Conservation (phyloP, 2,113 vertebrate species). For the Sigmodon hispidus region DNA sequence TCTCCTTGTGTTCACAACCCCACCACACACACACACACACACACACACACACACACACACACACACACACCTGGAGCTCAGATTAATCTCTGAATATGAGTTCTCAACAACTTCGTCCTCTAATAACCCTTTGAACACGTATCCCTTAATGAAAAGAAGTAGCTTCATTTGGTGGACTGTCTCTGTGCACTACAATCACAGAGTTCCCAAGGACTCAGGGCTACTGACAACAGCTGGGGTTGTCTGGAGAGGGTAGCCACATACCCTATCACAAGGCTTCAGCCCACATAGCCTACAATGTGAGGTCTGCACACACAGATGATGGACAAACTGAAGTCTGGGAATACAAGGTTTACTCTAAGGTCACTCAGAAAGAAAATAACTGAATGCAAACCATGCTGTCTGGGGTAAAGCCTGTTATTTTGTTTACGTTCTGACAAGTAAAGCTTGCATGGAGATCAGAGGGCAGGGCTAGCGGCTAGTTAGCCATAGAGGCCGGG, state of each 20-base stretch:
- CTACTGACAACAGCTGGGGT: too few relatives aligned
- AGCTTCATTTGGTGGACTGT: accelerated
- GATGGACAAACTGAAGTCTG: neutral
- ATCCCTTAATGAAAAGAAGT: neutral
- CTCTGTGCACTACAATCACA: neutral
- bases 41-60: too few relatives aligned
- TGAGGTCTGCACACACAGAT: accelerated
- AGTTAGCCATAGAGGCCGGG: too few relatives aligned
- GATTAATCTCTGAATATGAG: accelerated
- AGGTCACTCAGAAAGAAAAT: neutral
- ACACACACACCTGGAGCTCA: too few relatives aligned
- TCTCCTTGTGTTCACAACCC: accelerated
- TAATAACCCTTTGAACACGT: neutral
- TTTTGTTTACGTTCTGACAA: too few relatives aligned
- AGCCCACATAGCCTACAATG: accelerated
- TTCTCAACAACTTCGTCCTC: neutral
- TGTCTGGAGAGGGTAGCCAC: neutral
- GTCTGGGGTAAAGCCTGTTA: neutral
- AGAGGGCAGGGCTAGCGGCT: too few relatives aligned
- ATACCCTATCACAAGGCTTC: accelerated
- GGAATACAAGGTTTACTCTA: accelerated
- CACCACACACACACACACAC: too few relatives aligned
- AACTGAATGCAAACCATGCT: too few relatives aligned
- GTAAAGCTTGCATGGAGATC: too few relatives aligned
- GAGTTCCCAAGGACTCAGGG: too few relatives aligned